Conservation (phyloP, 2,113 vertebrate genomes). For the Plestiodon gilberti region DNA sequence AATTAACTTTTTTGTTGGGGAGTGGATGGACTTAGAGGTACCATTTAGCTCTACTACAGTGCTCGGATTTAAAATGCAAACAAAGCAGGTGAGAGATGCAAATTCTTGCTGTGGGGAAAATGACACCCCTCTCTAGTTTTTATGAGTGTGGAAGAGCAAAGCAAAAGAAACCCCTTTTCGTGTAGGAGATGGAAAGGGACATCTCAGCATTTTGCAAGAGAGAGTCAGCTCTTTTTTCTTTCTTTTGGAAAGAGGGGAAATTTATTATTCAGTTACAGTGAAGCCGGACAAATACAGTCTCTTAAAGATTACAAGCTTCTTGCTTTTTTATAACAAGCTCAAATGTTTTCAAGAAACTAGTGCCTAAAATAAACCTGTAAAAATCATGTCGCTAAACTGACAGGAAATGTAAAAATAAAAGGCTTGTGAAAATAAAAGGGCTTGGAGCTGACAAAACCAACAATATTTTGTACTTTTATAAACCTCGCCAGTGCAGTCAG, state of each 20-base stretch:
- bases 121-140: neutral
- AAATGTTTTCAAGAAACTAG: neutral
- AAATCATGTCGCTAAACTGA: constrained; percentile 49
- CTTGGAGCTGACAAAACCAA: neutral
- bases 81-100: neutral
- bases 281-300: neutral
- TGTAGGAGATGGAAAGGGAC: neutral
- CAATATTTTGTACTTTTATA: neutral
- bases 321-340: neutral
- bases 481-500: neutral
- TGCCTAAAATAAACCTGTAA: constrained; percentile 55
- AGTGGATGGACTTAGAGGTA: no score
- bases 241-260: neutral
- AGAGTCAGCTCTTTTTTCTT: neutral
- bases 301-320: neutral
- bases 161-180: neutral
- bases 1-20: neutral
- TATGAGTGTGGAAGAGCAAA: neutral
- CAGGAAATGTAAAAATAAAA: constrained; percentile 55
- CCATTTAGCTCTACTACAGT: neutral
- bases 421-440: constrained; percentile 45
- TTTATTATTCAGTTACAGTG: constrained; percentile 22
- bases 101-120: neutral
- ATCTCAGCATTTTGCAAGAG: neutral
- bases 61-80: neutral